Base-by-base conservation (phyloP, 2,113 vertebrate species). In the Dicaeum eximium region DNA sequence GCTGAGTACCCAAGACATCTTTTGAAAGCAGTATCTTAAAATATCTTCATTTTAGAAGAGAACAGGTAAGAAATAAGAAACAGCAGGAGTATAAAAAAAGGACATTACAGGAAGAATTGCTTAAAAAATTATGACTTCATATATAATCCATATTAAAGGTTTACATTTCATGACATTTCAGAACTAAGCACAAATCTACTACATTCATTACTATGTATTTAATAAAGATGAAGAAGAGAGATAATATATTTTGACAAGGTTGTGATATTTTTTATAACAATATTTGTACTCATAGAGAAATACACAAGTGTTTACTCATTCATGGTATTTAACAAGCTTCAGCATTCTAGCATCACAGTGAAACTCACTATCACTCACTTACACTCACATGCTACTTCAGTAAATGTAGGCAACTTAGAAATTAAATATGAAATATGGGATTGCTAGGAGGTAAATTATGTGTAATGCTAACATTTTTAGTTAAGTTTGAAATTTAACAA, bases 401-500 rank as follows among this genome's bases (percentile, higher is more conserved):
- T 95, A 66, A 90, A 60, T 23, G 24, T 33, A 67, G 30, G 57
- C 10, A 80, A n/a, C 1, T 2, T 23, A 79, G 12, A 70, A 86
- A 75, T 72, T 44, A 75, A 60, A 71, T n/a, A 42, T 19, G 9
- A 92, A 88, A 93, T 45, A 79, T 1, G 1, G 14, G 22, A 85
- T 89, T 85, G 75, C 50, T 93, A 38, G 58, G 73, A 93, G 66
- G 61, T 53, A 56, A 50, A 88, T 47, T 67, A 62, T 24, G 74
- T 86, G 74, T 33, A 94, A 91, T 19, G 23, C 8, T 48, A 92
- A 62, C n/a, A 74, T 38, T 80, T 77, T 62, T 35, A 66, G 14
- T 58, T 23, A 40, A 31, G 19, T 88, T 95, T 88, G 75, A 81
- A 93, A 85, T 92, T 95, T 91, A 96, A 94, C 27, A 50, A 94